Percentiles rank a stretch among this genome's conserved stretches.
Conservation (phyloP, 2,113 vertebrate genomes). For the Oreotragus oreotragus region DNA sequence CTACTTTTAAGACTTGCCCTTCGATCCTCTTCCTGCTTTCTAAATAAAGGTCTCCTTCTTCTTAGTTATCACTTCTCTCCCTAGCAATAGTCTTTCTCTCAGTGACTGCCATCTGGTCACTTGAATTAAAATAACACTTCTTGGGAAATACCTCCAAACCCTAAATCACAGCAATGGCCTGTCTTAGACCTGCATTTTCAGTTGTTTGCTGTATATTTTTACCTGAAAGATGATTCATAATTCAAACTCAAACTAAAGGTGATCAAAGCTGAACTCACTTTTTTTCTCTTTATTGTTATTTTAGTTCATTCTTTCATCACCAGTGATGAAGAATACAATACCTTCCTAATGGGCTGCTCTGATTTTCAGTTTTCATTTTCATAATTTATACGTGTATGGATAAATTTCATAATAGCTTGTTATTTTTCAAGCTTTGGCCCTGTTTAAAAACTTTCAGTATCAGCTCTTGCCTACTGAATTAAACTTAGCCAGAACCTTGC, state of each 20-base stretch:
- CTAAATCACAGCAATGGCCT: not conserved
- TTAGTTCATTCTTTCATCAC: not conserved
- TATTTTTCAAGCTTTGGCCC: not conserved
- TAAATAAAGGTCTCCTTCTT: not conserved
- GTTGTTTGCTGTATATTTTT: not conserved
- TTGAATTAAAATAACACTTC: not conserved
- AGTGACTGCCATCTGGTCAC: not conserved
- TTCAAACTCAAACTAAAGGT: not conserved
- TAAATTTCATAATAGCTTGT: not conserved
- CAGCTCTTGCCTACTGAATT: not conserved
- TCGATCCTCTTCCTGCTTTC: not conserved
- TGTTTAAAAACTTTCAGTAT: not conserved
- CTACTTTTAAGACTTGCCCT: not conserved
- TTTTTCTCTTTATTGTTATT: not conserved
- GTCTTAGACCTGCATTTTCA: not conserved
- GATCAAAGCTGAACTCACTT: not conserved
- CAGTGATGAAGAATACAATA: not conserved
- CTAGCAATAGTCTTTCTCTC: not conserved
- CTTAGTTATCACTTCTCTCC: not conserved
- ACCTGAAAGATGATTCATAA: not conserved
- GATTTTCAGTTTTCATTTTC: not conserved
- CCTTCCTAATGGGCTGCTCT: not conserved
- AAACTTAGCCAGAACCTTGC: not conserved
- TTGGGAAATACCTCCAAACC: not conserved
- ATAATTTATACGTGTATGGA: not conserved